Conservation (phyloP, 2,888 invertebrate species). For the Elmis aenea region DNA sequence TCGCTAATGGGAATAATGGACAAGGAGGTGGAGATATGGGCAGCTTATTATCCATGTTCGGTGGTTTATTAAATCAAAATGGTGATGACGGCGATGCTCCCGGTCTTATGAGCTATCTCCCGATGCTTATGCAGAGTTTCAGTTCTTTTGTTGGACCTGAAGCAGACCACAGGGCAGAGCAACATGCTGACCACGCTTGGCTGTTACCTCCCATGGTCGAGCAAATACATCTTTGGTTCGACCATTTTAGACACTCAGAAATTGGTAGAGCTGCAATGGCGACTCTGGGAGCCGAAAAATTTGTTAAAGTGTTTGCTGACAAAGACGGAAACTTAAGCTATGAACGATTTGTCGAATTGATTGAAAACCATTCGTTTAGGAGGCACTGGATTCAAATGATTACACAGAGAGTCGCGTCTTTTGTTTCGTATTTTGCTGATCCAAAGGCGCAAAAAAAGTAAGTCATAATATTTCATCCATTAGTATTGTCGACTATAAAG, state of each 20-base stretch:
- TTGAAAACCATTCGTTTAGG: constrained; percentile 76
- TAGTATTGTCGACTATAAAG: too few species aligned
- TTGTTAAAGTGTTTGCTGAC: constrained; percentile 64
- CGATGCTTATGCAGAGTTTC: constrained; percentile 63
- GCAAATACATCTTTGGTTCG: constrained; percentile 69
- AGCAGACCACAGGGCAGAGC: constrained; percentile 54
- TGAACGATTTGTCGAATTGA: constrained; percentile 66
- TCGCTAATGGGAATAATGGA: constrained; percentile 11
- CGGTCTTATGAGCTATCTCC: constrained; percentile 52
- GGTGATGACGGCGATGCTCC: constrained; percentile 9
- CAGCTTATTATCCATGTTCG: constrained; percentile 13
- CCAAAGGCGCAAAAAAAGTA: constrained; percentile 71
- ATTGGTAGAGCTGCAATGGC: constrained; percentile 69
- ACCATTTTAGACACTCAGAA: constrained; percentile 73
- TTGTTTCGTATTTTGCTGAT: constrained; percentile 68
- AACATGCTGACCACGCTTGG: constrained; percentile 66
- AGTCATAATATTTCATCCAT: constrained; percentile 29
- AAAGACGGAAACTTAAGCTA: constrained; percentile 67
- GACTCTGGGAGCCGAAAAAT: constrained; percentile 65
- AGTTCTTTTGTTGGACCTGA: constrained; percentile 59
- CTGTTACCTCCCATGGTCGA: constrained; percentile 68
- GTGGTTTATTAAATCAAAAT: constrained; percentile 13
- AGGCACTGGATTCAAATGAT: constrained; percentile 75
- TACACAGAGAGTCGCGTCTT: constrained; percentile 68
- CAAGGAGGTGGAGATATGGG: constrained; percentile 20